Conservation (phyloP, 2,797 vertebrate genomes). For the Tarsius wallacei region DNA sequence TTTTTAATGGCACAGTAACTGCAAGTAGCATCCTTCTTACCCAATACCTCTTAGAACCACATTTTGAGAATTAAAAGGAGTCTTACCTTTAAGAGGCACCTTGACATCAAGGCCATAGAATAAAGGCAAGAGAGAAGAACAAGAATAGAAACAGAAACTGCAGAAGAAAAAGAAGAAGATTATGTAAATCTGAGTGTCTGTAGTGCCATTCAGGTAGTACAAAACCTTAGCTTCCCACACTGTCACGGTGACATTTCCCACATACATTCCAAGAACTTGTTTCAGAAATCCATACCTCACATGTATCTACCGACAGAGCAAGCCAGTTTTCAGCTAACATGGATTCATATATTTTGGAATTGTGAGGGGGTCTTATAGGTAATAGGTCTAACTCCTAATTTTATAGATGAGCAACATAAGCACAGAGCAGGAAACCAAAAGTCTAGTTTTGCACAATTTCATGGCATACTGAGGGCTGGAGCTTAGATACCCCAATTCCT, state of each 20-base stretch:
- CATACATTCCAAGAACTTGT: neutral
- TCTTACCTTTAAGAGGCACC: conserved; percentile 97
- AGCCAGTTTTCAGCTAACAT: neutral
- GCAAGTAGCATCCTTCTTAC: neutral
- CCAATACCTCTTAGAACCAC: conserved; percentile 40
- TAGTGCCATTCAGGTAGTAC: conserved; percentile 63
- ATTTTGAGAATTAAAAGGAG: conserved; percentile 83
- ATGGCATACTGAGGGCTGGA: neutral
- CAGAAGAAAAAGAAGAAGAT: conserved; percentile 90
- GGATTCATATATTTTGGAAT: neutral
- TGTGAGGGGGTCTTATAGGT: neutral
- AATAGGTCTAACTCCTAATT: neutral
- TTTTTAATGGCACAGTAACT: neutral
- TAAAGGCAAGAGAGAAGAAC: conserved; percentile 99
- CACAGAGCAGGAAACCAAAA: neutral
- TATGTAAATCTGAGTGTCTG: conserved; percentile 80
- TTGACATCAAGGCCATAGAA: conserved; percentile 99
- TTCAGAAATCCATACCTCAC: conserved; percentile 40
- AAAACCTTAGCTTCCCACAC: conserved; percentile 53
- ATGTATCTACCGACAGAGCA: neutral
- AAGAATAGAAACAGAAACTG: conserved; percentile 99
- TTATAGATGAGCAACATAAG: conserved; percentile 48
- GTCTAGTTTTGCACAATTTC: neutral
- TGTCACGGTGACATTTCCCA: conserved; percentile 36
- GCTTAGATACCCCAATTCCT: neutral